Evolutionary conservation across 2,113 vertebrate species (phyloP).

Genomic region (Regulus satrapa): DNA sequence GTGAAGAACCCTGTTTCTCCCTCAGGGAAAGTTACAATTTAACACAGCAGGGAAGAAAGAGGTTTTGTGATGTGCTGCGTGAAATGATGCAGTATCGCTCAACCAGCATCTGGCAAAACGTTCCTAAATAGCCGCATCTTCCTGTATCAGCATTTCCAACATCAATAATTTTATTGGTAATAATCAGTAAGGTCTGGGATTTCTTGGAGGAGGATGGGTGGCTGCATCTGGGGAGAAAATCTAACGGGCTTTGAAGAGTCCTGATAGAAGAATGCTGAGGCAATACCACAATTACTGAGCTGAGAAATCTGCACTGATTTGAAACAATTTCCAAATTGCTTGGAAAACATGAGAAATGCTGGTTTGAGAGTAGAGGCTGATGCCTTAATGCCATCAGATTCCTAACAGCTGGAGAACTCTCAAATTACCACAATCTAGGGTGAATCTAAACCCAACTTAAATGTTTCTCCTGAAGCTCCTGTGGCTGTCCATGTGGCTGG

Average conservation of each 20-base stretch:
- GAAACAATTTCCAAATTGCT: neutral
- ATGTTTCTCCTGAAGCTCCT: neutral
- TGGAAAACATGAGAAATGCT: neutral
- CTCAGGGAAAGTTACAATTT: neutral
- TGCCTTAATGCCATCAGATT: neutral
- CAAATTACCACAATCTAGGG: neutral
- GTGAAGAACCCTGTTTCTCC: neutral
- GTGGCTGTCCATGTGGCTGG: neutral
- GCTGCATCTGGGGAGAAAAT: neutral
- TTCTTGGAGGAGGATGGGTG: slow-evolving; percentile 1
- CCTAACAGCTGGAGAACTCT: neutral
- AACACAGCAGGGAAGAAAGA: neutral
- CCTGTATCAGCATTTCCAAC: slow-evolving; percentile 11
- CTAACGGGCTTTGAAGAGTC: neutral
- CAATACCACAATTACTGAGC: neutral
- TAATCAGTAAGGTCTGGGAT: neutral
- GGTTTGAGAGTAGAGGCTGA: neutral
- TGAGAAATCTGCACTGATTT: neutral
- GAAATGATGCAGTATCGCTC: neutral
- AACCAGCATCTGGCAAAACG: neutral
- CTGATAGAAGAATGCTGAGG: neutral
- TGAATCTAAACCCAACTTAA: neutral
- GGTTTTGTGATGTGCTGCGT: neutral
- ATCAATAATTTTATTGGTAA: slow-evolving; percentile 29
- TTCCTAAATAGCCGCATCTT: neutral